Evolutionary conservation across 2,888 invertebrate species (phyloP).

Genomic region (Himalopsyche japonica): DNA sequence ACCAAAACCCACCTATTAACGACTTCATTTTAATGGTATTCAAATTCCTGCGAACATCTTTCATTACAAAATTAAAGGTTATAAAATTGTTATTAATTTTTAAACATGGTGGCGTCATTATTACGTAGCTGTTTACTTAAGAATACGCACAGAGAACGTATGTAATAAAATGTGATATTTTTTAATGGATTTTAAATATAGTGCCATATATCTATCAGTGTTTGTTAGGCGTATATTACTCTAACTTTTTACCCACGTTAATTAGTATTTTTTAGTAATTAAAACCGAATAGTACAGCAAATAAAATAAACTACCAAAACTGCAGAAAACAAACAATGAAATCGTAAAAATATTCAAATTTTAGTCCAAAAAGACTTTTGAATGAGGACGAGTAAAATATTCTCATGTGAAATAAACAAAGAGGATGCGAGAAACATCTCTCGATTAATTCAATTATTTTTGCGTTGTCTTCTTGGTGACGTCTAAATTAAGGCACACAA

Average conservation of each 20-base stretch:
- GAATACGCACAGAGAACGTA: no score
- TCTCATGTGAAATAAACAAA: not conserved
- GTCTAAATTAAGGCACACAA: not conserved
- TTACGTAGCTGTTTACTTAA: no score
- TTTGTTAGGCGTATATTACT: not conserved
- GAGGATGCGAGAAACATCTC: not conserved
- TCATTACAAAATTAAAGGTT: no score
- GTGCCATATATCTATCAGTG: not conserved
- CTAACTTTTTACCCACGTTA: not conserved
- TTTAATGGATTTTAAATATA: no score
- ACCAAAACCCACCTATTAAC: no score
- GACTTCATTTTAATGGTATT: no score
- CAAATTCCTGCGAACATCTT: no score
- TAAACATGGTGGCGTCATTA: no score
- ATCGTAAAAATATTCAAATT: not conserved
- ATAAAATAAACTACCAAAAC: not conserved
- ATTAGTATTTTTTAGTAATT: not conserved
- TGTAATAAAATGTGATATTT: no score
- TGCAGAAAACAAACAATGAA: not conserved
- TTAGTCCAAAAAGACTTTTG: not conserved
- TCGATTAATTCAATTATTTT: not conserved
- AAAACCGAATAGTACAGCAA: not conserved
- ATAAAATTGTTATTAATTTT: no score
- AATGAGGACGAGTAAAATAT: not conserved
- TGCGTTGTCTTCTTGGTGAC: not conserved